Base-by-base conservation (phyloP, 2,797 vertebrate species). In the Crax fasciolata region DNA sequence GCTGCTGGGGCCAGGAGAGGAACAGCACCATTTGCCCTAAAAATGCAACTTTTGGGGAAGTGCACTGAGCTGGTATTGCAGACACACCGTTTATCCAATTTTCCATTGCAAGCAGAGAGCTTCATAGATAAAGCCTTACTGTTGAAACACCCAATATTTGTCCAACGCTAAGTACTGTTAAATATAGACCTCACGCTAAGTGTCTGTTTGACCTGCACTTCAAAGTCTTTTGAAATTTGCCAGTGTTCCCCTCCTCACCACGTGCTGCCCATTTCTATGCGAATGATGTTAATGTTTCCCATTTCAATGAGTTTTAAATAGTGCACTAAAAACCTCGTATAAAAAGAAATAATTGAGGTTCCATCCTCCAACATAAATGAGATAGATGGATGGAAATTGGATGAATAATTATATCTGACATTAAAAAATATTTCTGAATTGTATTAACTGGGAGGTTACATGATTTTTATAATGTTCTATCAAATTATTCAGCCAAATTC, bases 321-420 rank as follows among this genome's bases (percentile, higher is more conserved):
- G 58, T 20, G 1, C 38, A 24, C 44, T 94, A 84, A 88, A 93
- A 88, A 70, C 48, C 48, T 89, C 62, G 74, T 73, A 88, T 86
- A 86, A 82, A 90, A 96, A 87, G 66, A 94, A 90, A 84, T 84
- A 94, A 95, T 73, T 88, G 51, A 62, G 38, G 79, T 88, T 91
- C 55, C 73, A 63, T 86, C 89, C 46, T 54, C 91, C 73, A 87
- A 87, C 62, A 58, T 59, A 94, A 74, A 92, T 39, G 52, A 65
- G 32, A 38, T 38, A 39, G 25, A 85, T 68, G 61, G 57, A 89
- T 85, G 57, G 58, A 96, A 93, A 95, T 83, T 74, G 68, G 61
- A 85, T 77, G 68, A 93, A 66, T 75, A 89, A 95, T 83, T 91
- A 80, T 61, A 77, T 61, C 57, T 85, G 81, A 79, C 66, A 91